Base-by-base conservation (phyloP, 2,888 invertebrate genomes). In the Scaptomyza caliginosa region DNA sequence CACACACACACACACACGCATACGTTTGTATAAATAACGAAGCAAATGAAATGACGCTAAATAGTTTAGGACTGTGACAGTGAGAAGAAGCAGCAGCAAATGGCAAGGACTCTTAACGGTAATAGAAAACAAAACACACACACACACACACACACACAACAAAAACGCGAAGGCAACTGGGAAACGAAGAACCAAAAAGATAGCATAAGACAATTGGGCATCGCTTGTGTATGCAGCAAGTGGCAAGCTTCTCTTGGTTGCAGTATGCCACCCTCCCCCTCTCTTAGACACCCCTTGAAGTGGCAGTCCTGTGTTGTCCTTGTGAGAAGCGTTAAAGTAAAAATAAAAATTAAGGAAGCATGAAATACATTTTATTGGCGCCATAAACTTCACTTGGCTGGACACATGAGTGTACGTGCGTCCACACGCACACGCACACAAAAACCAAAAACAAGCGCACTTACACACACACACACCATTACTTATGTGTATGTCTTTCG, bases 301-400 rank as follows among this genome's bases (percentile, higher is more conserved):
- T 45, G 17, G n/a, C 43, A 26, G 17, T 28, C 17, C 32, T 42
- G 32, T 48, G 42, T 38, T 72, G 74, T 77, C 72, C 65, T 62
- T 73, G 77, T 54, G 73, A 73, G 69, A 75, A 87, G 85, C 79
- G 83, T 84, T 82, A 82, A 86, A 79, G 85, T 84, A 79, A 82
- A 87, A 89, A 90, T 91, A 90, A 90, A 90, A 90, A 90, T 91
- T 90, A 91, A 91, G 90, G 90, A 91, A 90, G 89, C 91, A 90
- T 90, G 90, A 90, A 90, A 90, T 90, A 90, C 91, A 90, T 89
- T 91, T 90, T 90, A 90, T 91, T 90, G 89, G 87, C 87, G 81
- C 87, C 89, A 89, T 89, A 89, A 89, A 89, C 90, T 88, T 83
- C 86, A 88, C 89, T 90, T 89, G 77, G 86, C 84, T 89, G 90